Conservation (phyloP, 35 echinoderm and acorn worm species). For the Heliocidaris erythrogramma region DNA sequence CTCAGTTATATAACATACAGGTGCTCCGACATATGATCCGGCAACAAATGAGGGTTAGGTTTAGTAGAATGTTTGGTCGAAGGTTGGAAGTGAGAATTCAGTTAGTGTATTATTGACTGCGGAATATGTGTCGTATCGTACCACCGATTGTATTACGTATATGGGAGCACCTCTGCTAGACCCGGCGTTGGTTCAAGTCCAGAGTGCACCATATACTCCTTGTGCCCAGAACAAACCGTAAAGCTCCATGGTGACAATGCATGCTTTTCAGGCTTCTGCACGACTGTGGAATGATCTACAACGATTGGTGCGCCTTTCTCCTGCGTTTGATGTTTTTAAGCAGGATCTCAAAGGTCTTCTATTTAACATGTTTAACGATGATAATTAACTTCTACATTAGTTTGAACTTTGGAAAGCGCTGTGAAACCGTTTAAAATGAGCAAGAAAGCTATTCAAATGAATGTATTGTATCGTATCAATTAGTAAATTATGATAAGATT, state of each 20-base stretch:
- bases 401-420: background rate
- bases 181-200: background rate
- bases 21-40: no score
- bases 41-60: no score
- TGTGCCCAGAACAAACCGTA: conserved; percentile 17
- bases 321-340: background rate
- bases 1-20: no score
- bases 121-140: no score
- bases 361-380: background rate
- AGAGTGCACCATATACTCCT: conserved; percentile 10
- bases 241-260: background rate
- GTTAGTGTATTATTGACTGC: no score
- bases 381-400: background rate
- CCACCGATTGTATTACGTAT: no score
- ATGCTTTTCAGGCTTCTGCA: background rate
- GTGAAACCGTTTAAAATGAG: background rate
- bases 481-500: background rate
- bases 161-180: no score
- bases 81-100: no score
- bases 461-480: background rate
- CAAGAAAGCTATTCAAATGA: background rate
- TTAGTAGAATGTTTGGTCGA: no score
- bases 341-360: no score
- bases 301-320: background rate
- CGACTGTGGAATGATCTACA: conserved; percentile 6